Evolutionary conservation across 2,797 vertebrate genomes (phyloP).

Genomic region (Ateles fusciceps): DNA sequence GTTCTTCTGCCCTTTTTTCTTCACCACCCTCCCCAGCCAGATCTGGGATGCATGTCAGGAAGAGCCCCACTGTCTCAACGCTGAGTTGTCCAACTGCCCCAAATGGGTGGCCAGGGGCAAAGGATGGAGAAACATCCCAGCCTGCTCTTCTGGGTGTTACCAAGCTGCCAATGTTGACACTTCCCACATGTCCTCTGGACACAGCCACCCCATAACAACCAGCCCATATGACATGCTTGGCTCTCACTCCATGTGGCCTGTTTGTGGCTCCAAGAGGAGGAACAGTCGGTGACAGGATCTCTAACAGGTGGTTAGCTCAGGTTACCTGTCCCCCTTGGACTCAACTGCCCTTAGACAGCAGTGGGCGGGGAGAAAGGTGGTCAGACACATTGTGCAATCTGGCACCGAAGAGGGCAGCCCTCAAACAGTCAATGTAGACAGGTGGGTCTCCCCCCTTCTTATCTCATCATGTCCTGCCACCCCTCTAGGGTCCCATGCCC

Average conservation of each 20-base stretch:
- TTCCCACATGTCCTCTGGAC: conserved; percentile 67
- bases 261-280: conserved; percentile 11
- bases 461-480: neutral
- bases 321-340: neutral
- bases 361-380: neutral
- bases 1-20: neutral
- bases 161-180: conserved; percentile 60
- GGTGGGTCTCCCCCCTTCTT: neutral
- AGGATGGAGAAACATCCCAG: conserved; percentile 3
- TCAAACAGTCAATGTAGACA: neutral
- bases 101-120: neutral
- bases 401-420: neutral
- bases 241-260: neutral
- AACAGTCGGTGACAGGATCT: neutral
- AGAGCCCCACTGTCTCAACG: neutral
- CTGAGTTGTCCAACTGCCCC: neutral
- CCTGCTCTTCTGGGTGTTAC: conserved; percentile 70
- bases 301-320: neutral
- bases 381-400: neutral
- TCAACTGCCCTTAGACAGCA: neutral
- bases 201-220: conserved; percentile 28
- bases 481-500: neutral
- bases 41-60: neutral
- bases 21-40: neutral
- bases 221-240: neutral